Conservation (phyloP, 1,140 invertebrate species). For the Euglossa dilemma region DNA sequence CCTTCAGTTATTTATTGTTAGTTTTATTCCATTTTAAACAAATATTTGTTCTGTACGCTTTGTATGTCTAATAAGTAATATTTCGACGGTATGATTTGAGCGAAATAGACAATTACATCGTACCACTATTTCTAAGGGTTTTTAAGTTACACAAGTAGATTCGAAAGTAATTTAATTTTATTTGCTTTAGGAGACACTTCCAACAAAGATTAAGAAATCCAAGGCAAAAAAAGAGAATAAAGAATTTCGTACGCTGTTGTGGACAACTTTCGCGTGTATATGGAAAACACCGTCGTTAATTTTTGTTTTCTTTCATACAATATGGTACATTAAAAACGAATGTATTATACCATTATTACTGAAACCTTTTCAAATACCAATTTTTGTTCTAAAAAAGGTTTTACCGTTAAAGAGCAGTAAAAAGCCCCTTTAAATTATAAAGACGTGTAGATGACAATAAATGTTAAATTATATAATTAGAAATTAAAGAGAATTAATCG, state of each 20-base stretch:
- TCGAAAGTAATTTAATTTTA: constrained; percentile 71
- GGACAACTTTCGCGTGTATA: constrained; percentile 73
- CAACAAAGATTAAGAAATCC: constrained; percentile 69
- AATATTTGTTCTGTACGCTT: neutral
- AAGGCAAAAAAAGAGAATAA: constrained; percentile 66
- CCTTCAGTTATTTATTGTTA: neutral
- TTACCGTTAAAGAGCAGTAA: neutral
- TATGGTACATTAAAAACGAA: constrained; percentile 78
- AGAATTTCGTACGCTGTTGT: constrained; percentile 71
- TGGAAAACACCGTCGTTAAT: constrained; percentile 77
- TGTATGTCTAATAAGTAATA: neutral
- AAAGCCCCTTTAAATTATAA: neutral
- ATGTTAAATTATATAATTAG: neutral
- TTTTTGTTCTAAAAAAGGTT: constrained; percentile 76
- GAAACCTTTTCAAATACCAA: constrained; percentile 79
- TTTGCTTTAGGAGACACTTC: constrained; percentile 77
- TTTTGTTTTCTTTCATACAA: constrained; percentile 74
- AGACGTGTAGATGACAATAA: neutral
- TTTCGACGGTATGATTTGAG: neutral
- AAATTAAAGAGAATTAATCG: neutral
- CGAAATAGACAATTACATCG: neutral
- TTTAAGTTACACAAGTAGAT: neutral
- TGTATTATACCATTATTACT: constrained; percentile 76
- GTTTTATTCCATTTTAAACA: neutral
- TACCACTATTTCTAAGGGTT: neutral